Conservation (phyloP, 1,140 invertebrate species). For the Magallana gigas region DNA sequence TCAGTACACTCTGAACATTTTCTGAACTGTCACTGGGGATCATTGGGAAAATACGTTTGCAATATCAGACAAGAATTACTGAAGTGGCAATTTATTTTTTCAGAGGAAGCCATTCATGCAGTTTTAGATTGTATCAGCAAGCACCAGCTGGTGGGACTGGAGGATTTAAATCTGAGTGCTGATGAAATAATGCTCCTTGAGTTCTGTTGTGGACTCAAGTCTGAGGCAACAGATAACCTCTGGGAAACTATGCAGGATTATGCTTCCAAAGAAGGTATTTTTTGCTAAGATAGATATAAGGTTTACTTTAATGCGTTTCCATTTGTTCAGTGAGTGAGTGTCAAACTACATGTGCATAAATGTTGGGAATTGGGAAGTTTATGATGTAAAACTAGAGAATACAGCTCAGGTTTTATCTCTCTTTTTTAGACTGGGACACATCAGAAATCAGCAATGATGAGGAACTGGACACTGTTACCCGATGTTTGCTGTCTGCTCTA, state of each 20-base stretch:
- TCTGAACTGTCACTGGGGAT: too few species aligned
- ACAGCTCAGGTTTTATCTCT: not conserved
- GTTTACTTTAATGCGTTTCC: not conserved
- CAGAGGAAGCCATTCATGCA: constrained; percentile 62
- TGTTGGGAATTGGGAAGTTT: not conserved
- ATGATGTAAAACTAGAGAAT: too few species aligned
- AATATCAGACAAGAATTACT: too few species aligned
- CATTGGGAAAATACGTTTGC: too few species aligned
- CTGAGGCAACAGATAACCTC: constrained; percentile 61
- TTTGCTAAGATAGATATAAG: not conserved
- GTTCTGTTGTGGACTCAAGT: constrained; percentile 67
- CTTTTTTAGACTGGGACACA: constrained; percentile 80
- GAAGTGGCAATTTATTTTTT: constrained; percentile 18
- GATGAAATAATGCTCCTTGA: constrained; percentile 69
- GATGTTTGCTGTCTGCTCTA: constrained; percentile 81
- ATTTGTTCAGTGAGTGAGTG: too few species aligned
- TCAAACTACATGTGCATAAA: not conserved
- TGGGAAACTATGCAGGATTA: constrained; percentile 72
- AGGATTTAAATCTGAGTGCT: constrained; percentile 62
- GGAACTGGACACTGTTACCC: constrained; percentile 80
- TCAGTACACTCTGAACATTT: too few species aligned
- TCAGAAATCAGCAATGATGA: constrained; percentile 79
- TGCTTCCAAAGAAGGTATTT: constrained; percentile 73
- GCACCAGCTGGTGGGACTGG: constrained; percentile 41
- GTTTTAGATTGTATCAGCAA: constrained; percentile 58